A percentile compares a stretch with the other conserved stretches of the same genome.
These are phyloP conservation scores for Pseudachorutes palmiensis DNA, from an alignment of 1,140 invertebrate species.

Conservation along the genomic window DNA sequence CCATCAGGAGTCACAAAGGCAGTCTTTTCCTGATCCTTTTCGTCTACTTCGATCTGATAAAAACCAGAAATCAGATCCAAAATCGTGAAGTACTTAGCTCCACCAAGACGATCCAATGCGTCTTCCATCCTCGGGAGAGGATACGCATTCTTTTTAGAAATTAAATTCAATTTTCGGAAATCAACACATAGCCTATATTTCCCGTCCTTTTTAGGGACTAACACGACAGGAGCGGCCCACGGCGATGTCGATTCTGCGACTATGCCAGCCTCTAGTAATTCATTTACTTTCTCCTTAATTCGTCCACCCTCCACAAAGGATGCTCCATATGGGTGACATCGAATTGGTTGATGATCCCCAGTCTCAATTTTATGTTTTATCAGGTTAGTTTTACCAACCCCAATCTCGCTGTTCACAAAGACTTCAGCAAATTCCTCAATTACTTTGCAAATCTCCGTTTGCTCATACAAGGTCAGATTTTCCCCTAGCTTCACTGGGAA, in stretches of 20 bases:
- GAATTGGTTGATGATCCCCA: slow-evolving; percentile 2
- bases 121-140: slow-evolving; percentile 45
- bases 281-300: slow-evolving; percentile 40
- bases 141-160: slow-evolving; percentile 41
- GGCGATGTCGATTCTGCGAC: slow-evolving; percentile 39
- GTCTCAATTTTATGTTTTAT: slow-evolving; percentile 21
- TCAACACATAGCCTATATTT: slow-evolving; percentile 40
- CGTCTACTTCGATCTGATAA: slow-evolving; percentile 41
- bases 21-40: slow-evolving; percentile 42
- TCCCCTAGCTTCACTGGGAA: neutral
- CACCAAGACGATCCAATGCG: slow-evolving; percentile 37
- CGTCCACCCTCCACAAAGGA: slow-evolving; percentile 28
- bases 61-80: slow-evolving; percentile 42
- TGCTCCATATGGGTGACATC: neutral
- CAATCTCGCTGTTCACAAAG: slow-evolving; percentile 23
- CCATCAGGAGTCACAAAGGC: slow-evolving; percentile 30
- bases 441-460: slow-evolving; percentile 41
- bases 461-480: slow-evolving; percentile 16
- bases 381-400: slow-evolving; percentile 6
- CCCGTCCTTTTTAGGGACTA: slow-evolving; percentile 26
- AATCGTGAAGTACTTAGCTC: slow-evolving; percentile 20
- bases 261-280: slow-evolving; percentile 40
- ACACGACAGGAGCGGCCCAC: slow-evolving; percentile 18
- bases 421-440: slow-evolving; percentile 40
- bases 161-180: slow-evolving; percentile 45